Evolutionary conservation across 2,797 vertebrate species (phyloP).

Genomic region (Tauraco hartlaubi): DNA sequence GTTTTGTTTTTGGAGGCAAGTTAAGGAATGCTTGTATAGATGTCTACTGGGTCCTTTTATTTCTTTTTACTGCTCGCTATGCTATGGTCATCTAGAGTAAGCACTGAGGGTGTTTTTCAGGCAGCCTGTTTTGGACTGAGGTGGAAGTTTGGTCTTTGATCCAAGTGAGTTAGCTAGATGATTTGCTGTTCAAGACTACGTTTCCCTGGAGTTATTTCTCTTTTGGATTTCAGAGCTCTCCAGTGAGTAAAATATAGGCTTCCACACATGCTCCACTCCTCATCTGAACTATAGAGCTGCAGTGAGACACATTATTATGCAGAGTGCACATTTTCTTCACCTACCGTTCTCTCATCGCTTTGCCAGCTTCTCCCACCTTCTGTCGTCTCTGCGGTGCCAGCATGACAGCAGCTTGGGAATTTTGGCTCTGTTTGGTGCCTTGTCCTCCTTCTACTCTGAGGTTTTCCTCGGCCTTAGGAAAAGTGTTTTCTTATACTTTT

Average conservation of each 20-base stretch:
- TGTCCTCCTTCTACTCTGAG: background rate
- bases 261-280: background rate
- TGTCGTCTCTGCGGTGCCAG: background rate
- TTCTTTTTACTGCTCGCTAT: background rate
- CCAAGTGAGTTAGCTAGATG: background rate
- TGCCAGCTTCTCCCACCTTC: background rate
- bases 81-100: background rate
- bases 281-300: background rate
- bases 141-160: background rate
- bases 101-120: background rate
- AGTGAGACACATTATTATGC: background rate
- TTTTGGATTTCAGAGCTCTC: background rate
- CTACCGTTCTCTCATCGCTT: background rate
- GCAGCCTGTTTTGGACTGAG: background rate
- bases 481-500: background rate
- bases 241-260: background rate
- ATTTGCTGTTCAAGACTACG: background rate
- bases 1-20: background rate
- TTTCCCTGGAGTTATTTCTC: background rate
- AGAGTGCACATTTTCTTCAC: background rate
- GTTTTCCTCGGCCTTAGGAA: background rate
- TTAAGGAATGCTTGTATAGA: background rate
- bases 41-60: background rate
- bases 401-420: background rate
- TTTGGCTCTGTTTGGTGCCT: background rate